Conservation (phyloP, 2,797 vertebrate genomes). For the Loris lydekkerianus region DNA sequence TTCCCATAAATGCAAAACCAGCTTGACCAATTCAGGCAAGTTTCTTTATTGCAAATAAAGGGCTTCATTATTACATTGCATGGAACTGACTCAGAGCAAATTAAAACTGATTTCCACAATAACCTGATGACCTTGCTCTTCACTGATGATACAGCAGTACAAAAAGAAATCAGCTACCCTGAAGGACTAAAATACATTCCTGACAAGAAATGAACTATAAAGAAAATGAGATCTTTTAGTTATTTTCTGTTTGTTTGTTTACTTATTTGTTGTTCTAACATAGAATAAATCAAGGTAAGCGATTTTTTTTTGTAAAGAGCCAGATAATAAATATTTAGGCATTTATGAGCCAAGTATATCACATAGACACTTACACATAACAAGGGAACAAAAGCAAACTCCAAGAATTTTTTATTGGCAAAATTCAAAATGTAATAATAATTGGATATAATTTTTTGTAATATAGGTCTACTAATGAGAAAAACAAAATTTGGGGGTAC, state of each 20-base stretch:
- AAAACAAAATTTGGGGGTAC: constrained; percentile 20
- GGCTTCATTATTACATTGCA: constrained; percentile 34
- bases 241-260: background rate
- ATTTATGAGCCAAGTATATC: constrained; percentile 8
- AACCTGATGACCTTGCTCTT: constrained; percentile 12
- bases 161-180: constrained; percentile 29
- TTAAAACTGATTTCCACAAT: constrained; percentile 57
- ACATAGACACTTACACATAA: background rate
- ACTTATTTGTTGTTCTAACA: background rate
- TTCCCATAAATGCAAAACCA: constrained; percentile 59
- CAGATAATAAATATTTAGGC: constrained; percentile 45
- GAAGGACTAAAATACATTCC: background rate
- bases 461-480: background rate
- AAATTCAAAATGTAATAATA: constrained; percentile 56
- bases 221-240: background rate
- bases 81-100: constrained; percentile 63
- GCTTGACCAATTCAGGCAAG: background rate
- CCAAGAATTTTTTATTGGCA: constrained; percentile 18
- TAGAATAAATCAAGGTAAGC: background rate
- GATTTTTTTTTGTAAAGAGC: constrained; percentile 26
- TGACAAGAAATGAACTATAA: background rate
- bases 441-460: constrained; percentile 6
- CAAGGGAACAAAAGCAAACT: constrained; percentile 12
- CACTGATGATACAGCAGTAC: background rate
- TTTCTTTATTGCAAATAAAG: constrained; percentile 54